Conservation (phyloP, 2,797 vertebrate species). For the Ara ararauna region DNA sequence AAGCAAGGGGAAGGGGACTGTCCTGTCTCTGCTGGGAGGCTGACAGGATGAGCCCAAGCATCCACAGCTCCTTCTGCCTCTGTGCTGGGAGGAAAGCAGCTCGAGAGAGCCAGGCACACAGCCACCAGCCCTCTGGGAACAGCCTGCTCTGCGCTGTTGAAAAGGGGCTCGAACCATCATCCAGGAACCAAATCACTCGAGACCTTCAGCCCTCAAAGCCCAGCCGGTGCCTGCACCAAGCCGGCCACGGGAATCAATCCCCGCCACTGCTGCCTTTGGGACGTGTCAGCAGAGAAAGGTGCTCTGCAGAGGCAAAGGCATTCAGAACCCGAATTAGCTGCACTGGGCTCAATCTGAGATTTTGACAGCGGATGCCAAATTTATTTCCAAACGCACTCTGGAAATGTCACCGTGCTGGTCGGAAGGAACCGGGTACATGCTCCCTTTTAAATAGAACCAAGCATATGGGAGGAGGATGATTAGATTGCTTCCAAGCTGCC, state of each 20-base stretch:
- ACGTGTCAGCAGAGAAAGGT: background rate
- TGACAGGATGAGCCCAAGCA: background rate
- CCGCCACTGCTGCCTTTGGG: background rate
- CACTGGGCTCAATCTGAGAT: conserved; percentile 62
- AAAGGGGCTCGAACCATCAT: background rate
- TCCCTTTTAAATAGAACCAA: conserved; percentile 83
- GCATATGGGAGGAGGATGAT: conserved; percentile 82
- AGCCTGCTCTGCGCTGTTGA: background rate
- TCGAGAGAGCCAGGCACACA: background rate
- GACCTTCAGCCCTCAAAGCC: background rate
- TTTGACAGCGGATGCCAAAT: conserved; percentile 74
- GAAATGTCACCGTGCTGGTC: conserved; percentile 80
- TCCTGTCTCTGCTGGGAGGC: background rate
- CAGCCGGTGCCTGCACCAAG: rapidly evolving
- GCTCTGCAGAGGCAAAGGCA: conserved; percentile 27
- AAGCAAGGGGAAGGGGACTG: background rate
- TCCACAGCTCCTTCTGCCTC: background rate
- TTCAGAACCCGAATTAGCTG: background rate
- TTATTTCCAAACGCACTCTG: conserved; percentile 79
- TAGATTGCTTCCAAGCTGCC: conserved; percentile 77
- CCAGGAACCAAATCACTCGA: rapidly evolving
- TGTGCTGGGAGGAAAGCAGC: rapidly evolving
- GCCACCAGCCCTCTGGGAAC: background rate
- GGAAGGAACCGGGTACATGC: conserved; percentile 74
- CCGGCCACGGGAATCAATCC: rapidly evolving